A percentile compares a stretch with the other conserved stretches of the same genome.
These are phyloP conservation scores for Bombus balteatus DNA, from an alignment of 1,140 invertebrate genomes.

Conservation along the genomic window DNA sequence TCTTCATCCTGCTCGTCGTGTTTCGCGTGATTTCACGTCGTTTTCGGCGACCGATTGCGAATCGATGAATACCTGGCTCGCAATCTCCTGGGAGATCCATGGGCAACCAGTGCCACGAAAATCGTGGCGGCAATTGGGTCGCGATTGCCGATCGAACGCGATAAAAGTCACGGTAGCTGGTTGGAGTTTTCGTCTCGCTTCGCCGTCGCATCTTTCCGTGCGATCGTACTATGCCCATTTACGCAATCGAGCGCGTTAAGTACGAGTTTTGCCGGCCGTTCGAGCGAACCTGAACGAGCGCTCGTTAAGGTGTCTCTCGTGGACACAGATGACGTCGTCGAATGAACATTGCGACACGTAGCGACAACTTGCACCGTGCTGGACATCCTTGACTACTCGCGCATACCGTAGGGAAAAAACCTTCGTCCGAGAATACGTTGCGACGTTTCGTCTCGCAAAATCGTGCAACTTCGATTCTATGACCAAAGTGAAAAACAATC, in stretches of 20 bases:
- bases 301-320: slow-evolving; percentile 75
- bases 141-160: background rate
- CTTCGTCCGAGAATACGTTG: slow-evolving; percentile 16
- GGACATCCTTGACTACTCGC: slow-evolving; percentile 75
- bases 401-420: slow-evolving; percentile 47
- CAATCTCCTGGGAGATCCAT: background rate
- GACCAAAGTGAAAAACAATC: background rate
- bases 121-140: background rate
- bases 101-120: background rate
- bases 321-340: slow-evolving; percentile 65
- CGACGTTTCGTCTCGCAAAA: background rate
- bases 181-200: background rate
- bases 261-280: slow-evolving; percentile 24
- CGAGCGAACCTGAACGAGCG: slow-evolving; percentile 55
- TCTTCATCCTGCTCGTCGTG: background rate
- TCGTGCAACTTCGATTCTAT: background rate
- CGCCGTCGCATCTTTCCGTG: background rate
- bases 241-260: slow-evolving; percentile 36
- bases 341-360: slow-evolving; percentile 66
- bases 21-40: slow-evolving; percentile 38
- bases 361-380: slow-evolving; percentile 58
- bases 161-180: background rate
- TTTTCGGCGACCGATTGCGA: background rate
- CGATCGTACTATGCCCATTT: slow-evolving; percentile 31
- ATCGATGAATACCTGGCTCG: background rate